Conservation (phyloP, 2,113 vertebrate genomes). For the Aphelocoma coerulescens region DNA sequence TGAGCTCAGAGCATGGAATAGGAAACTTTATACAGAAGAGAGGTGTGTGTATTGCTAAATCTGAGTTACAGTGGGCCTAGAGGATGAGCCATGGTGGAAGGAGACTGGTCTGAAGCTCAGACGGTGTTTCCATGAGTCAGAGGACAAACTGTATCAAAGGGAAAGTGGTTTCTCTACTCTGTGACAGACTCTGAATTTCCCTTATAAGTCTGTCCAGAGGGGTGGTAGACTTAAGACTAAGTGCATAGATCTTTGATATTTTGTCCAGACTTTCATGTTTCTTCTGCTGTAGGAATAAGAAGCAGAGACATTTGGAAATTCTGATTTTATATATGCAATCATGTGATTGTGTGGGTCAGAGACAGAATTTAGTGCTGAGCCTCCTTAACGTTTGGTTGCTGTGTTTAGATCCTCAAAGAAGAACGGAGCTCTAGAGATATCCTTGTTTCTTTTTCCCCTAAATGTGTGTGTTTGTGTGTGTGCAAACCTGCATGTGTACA, state of each 20-base stretch:
- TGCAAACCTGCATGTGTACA: neutral
- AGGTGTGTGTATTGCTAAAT: neutral
- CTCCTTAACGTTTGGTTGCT: neutral
- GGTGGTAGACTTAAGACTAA: neutral
- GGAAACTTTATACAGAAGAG: neutral
- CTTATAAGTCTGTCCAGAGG: neutral
- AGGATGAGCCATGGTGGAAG: neutral
- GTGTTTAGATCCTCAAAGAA: neutral
- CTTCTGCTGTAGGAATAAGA: neutral
- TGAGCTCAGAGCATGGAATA: neutral
- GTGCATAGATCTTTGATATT: neutral
- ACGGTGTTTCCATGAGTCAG: neutral
- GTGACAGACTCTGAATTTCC: neutral
- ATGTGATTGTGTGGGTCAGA: neutral
- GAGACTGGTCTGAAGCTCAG: neutral
- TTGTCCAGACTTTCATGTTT: neutral
- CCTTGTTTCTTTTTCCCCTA: neutral
- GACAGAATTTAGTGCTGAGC: neutral
- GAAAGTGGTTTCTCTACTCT: neutral
- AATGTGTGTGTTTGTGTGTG: neutral
- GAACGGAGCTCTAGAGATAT: neutral
- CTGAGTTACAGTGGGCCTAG: neutral
- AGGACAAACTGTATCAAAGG: neutral
- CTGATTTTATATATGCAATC: neutral
- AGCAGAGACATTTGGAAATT: neutral